These are phyloP conservation scores for Trachelus iudaicus DNA, from an alignment of 2,888 invertebrate genomes.

Conservation along the genomic window DNA sequence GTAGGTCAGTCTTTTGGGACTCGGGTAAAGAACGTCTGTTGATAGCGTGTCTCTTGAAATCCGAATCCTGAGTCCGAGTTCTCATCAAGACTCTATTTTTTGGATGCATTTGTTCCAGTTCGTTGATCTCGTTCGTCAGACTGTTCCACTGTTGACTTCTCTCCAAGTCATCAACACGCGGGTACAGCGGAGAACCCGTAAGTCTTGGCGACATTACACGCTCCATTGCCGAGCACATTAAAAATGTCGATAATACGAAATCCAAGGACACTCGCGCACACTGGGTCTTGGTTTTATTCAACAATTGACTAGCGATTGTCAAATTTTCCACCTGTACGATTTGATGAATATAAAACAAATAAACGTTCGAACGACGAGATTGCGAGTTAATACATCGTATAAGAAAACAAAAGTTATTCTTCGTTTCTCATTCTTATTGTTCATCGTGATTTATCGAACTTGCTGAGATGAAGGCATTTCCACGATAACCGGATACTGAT, in stretches of 20 bases:
- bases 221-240: background rate
- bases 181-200: background rate
- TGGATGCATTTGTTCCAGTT: conserved; percentile 40
- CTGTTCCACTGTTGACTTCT: conserved; percentile 47
- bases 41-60: conserved; percentile 42
- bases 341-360: background rate
- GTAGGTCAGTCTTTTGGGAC: conserved; percentile 42
- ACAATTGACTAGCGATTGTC: background rate
- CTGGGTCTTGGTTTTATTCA: background rate
- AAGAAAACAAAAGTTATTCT: background rate
- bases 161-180: conserved; percentile 46
- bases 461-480: background rate
- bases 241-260: background rate
- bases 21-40: conserved; percentile 52
- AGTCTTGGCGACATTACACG: background rate
- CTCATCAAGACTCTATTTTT: conserved; percentile 17
- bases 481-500: background rate
- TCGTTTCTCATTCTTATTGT: background rate
- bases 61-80: background rate
- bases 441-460: background rate
- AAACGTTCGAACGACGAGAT: background rate
- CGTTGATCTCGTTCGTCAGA: conserved; percentile 45
- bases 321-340: background rate
- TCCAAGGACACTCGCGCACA: background rate
- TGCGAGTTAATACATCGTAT: background rate